Evolutionary conservation across 2,797 vertebrate species (phyloP).

Genomic region (Syngnathus acus): DNA sequence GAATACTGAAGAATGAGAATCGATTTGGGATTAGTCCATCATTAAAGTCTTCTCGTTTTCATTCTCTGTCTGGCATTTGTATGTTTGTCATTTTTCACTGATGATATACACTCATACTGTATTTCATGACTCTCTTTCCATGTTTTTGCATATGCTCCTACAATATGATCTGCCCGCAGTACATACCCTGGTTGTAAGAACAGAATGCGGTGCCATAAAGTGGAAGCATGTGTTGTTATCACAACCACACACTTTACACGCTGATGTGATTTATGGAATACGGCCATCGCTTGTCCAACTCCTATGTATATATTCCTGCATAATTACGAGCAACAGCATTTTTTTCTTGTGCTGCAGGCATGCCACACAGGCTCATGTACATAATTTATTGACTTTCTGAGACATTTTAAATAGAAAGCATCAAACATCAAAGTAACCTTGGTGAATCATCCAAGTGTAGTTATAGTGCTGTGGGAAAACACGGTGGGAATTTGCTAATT

Average conservation of each 20-base stretch:
- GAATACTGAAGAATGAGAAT: conserved; percentile 24
- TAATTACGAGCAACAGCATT: conserved; percentile 59
- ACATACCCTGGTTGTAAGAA: conserved; percentile 24
- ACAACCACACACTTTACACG: conserved; percentile 37
- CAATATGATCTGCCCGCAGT: conserved; percentile 19
- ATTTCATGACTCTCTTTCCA: conserved; percentile 35
- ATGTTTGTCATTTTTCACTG: conserved; percentile 9
- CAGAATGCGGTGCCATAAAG: conserved; percentile 31
- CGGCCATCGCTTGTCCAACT: conserved; percentile 31
- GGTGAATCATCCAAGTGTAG: conserved; percentile 32
- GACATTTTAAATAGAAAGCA: conserved; percentile 60
- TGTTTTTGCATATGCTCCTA: conserved; percentile 19
- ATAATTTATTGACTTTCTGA: conserved; percentile 62
- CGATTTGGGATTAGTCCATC: conserved; percentile 28
- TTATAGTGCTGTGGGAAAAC: conserved; percentile 36
- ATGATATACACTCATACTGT: conserved; percentile 27
- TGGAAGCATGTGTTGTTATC: conserved; percentile 36
- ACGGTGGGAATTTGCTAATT: conserved; percentile 40
- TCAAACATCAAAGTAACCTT: conserved; percentile 54
- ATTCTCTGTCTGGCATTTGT: conserved; percentile 17
- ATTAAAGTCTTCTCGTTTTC: conserved; percentile 28
- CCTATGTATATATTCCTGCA: conserved; percentile 42
- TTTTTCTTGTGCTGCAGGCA: conserved; percentile 26
- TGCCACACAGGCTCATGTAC: conserved; percentile 49
- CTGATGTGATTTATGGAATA: conserved; percentile 59